phyloP scores from a whole-genome alignment of 2,113 vertebrate genomes.

The Hymenochirus boettgeri region DNA sequence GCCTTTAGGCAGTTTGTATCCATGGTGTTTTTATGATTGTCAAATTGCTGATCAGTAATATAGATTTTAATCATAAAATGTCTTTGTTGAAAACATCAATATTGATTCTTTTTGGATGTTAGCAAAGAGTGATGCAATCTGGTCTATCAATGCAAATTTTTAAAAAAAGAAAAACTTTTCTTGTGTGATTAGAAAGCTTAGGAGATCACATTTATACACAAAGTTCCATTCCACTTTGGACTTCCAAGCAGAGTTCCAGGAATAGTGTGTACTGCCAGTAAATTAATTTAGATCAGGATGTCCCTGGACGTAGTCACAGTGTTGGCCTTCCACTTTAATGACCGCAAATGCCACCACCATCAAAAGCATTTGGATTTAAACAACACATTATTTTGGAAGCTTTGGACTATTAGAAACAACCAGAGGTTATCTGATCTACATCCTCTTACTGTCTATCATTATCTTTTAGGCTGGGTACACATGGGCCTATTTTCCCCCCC shows the following conservation, averaged over 20 bases:
- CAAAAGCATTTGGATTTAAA: slow-evolving; percentile 7
- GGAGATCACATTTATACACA: background rate
- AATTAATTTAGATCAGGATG: slow-evolving; percentile 22
- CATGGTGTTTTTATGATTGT: too few relatives aligned
- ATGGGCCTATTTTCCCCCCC: too few relatives aligned
- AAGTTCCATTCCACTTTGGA: slow-evolving; percentile 18
- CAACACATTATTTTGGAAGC: background rate
- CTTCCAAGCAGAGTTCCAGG: slow-evolving; percentile 22
- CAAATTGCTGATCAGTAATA: too few relatives aligned
- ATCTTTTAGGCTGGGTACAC: background rate
- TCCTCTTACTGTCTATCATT: background rate
- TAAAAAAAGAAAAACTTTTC: slow-evolving; percentile 1
- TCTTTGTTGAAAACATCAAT: too few relatives aligned
- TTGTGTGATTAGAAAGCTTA: slow-evolving; percentile 11
- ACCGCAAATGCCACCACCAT: slow-evolving; percentile 5
- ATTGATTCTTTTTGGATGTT: too few relatives aligned
- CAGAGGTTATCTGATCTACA: background rate
- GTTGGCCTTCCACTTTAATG: slow-evolving; percentile 15
- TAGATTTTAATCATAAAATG: too few relatives aligned
- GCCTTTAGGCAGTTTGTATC: too few relatives aligned
- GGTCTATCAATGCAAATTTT: background rate
- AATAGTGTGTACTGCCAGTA: slow-evolving; percentile 28
- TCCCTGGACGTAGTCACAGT: slow-evolving; percentile 3
- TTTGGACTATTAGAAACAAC: background rate
- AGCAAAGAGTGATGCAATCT: too few relatives aligned